These are phyloP conservation scores for Agraylea sexmaculata DNA, from an alignment of 1,140 invertebrate species.

Conservation along the genomic window DNA sequence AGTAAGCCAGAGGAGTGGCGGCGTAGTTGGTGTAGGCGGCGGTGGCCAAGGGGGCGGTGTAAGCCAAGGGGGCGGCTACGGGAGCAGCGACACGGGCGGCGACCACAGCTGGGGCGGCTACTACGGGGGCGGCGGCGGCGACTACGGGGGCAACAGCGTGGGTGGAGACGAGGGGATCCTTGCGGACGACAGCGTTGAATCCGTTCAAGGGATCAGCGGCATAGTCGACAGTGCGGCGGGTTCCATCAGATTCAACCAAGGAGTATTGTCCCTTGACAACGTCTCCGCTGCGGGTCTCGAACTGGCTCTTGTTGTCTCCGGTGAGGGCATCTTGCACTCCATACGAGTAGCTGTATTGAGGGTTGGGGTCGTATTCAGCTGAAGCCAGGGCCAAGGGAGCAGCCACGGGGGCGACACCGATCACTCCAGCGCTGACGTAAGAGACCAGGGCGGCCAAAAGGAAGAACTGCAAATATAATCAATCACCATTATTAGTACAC, in stretches of 20 bases:
- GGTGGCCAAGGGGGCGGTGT: conserved; percentile 20
- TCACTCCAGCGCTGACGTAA: conserved; percentile 17
- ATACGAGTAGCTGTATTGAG: conserved; percentile 49
- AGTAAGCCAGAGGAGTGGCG: conserved; percentile 19
- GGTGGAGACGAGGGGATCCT: conserved; percentile 16
- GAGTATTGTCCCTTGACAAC: conserved; percentile 47
- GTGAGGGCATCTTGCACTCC: conserved; percentile 47
- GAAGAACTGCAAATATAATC: conserved; percentile 23
- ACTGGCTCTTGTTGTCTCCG: conserved; percentile 49
- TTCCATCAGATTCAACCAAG: conserved; percentile 45
- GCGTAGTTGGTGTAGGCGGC: conserved; percentile 23
- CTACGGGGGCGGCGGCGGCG: conserved; percentile 35
- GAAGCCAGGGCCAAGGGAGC: conserved; percentile 18
- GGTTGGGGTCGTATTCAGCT: conserved; percentile 28
- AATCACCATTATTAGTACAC: not conserved
- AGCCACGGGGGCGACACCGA: conserved; percentile 19
- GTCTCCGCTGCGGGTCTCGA: conserved; percentile 48
- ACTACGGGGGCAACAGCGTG: conserved; percentile 17
- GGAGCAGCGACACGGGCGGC: conserved; percentile 34
- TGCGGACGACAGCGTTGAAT: conserved; percentile 22
- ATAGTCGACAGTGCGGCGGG: conserved; percentile 44
- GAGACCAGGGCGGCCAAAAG: conserved; percentile 22
- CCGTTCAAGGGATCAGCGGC: conserved; percentile 48
- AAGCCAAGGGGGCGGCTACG: conserved; percentile 18
- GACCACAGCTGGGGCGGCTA: conserved; percentile 32